These are phyloP conservation scores for Probosciger aterrimus DNA, from an alignment of 2,113 vertebrate genomes.

Conservation along the genomic window DNA sequence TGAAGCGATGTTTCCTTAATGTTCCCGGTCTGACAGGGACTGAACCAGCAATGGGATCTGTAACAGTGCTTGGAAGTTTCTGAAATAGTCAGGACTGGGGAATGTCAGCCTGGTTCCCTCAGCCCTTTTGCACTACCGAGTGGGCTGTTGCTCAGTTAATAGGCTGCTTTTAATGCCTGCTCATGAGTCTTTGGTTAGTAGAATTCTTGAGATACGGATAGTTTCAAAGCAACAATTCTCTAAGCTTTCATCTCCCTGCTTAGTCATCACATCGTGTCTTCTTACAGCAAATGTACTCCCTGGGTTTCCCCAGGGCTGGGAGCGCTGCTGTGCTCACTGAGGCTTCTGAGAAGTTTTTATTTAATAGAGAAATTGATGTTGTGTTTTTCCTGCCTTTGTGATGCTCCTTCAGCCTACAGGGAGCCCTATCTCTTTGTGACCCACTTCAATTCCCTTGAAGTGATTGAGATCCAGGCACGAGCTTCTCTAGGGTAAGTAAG, in stretches of 20 bases:
- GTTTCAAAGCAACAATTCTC: background rate
- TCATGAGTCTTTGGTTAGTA: background rate
- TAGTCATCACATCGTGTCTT: background rate
- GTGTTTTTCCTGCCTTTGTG: background rate
- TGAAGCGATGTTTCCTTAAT: background rate
- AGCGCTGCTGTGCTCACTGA: background rate
- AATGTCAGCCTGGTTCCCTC: background rate
- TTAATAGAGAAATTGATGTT: background rate
- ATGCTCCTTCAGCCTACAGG: conserved; percentile 85
- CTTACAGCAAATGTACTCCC: background rate
- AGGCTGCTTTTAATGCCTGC: background rate
- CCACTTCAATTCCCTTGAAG: conserved; percentile 97
- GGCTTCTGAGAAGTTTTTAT: conserved; percentile 2
- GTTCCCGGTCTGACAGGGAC: background rate
- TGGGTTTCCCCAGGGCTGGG: background rate
- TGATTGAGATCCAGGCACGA: conserved; percentile 95
- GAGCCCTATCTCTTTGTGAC: conserved; percentile 98
- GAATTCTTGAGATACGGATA: background rate
- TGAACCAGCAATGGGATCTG: background rate
- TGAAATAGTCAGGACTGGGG: background rate
- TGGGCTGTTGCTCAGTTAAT: background rate
- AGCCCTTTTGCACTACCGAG: background rate
- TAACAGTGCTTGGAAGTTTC: background rate
- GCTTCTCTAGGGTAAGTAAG: conserved; percentile 91
- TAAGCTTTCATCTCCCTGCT: background rate